phyloP scores from a whole-genome alignment of 2,113 vertebrate genomes.

The Pleuronectes platessa region DNA sequence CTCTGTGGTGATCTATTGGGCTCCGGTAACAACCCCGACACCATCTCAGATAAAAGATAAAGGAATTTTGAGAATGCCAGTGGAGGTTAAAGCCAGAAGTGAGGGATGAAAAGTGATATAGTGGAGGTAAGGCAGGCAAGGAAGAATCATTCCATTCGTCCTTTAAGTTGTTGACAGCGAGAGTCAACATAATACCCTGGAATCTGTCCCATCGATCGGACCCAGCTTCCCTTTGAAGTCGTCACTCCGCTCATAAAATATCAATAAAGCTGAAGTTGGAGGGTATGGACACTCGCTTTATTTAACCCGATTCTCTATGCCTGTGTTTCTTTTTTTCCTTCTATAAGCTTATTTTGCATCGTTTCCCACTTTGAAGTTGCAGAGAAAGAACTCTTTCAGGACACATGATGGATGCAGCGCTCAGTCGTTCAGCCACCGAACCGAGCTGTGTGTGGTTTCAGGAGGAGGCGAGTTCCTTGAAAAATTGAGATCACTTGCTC shows the following conservation, averaged over 20 bases:
- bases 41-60: conserved; percentile 65
- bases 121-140: conserved; percentile 7
- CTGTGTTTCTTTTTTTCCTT: conserved; percentile 17
- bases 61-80: conserved; percentile 44
- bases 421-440: conserved; percentile 13
- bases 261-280: conserved; percentile 45
- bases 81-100: conserved; percentile 6
- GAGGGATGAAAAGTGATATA: conserved; percentile 27
- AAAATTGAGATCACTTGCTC: background rate
- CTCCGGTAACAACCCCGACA: conserved; percentile 46
- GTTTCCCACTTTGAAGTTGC: conserved; percentile 61
- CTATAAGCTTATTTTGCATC: conserved; percentile 52
- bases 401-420: conserved; percentile 16
- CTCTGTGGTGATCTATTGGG: conserved; percentile 47
- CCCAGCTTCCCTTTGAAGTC: conserved; percentile 55
- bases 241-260: conserved; percentile 44
- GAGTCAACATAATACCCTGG: conserved; percentile 52
- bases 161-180: conserved; percentile 35
- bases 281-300: conserved; percentile 22
- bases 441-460: conserved; percentile 5
- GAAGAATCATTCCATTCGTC: conserved; percentile 21
- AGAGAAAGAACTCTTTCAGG: conserved; percentile 42
- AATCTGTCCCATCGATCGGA: conserved; percentile 50
- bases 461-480: background rate
- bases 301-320: conserved; percentile 44